phyloP scores from a whole-genome alignment of 2,888 invertebrate genomes.

The Tolmerus cingulatus region DNA sequence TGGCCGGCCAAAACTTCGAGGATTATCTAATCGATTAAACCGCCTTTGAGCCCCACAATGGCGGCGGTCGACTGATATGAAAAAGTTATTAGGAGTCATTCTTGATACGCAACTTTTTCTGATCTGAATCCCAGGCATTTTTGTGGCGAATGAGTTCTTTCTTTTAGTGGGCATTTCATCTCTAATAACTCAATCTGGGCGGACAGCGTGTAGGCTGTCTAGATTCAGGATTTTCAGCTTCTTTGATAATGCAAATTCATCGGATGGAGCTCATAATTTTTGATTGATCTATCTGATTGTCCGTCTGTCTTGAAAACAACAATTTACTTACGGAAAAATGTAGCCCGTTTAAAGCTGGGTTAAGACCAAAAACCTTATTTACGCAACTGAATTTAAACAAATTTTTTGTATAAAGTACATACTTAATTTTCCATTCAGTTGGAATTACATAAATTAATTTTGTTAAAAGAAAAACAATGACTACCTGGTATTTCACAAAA shows the following conservation, averaged over 20 bases:
- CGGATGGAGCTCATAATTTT: neutral
- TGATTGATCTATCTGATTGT: neutral
- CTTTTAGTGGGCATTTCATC: neutral
- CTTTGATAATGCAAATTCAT: neutral
- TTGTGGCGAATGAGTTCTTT: neutral
- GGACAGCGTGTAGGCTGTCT: neutral
- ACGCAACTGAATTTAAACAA: no score
- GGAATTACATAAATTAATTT: no score
- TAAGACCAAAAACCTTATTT: no score
- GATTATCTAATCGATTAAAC: conserved; percentile 38
- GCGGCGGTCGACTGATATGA: neutral
- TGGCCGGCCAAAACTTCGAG: neutral
- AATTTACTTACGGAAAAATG: neutral
- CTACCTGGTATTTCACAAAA: no score
- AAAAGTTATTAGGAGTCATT: conserved; percentile 23
- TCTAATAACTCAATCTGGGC: neutral
- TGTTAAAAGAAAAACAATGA: no score
- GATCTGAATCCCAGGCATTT: neutral
- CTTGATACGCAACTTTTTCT: neutral
- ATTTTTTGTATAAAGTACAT: no score
- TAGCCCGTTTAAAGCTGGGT: no score
- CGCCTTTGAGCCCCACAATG: conserved; percentile 8
- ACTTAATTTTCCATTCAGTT: no score
- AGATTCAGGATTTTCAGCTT: neutral
- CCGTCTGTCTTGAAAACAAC: neutral